A percentile compares a stretch with the other conserved stretches of the same genome.
phyloP scores from a whole-genome alignment of 2,888 invertebrate species.

The Amaurobius ferox region DNA sequence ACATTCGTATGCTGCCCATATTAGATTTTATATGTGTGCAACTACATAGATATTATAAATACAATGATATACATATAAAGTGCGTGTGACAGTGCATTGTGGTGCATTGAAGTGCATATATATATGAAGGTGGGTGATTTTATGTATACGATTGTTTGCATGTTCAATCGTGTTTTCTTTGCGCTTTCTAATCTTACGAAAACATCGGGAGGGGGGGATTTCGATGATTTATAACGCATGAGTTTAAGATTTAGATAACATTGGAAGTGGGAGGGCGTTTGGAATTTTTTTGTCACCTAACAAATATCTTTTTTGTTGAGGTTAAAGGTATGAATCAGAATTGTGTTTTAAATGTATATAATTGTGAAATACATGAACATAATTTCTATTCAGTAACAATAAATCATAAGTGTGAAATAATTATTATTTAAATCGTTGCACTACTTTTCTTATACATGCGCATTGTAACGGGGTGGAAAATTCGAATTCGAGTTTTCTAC shows the following conservation, averaged over 20 bases:
- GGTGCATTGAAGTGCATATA: not conserved
- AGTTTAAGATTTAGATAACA: constrained; percentile 67
- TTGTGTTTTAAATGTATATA: too few species aligned
- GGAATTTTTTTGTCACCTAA: constrained; percentile 37
- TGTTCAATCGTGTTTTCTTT: constrained; percentile 48
- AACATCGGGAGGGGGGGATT: constrained; percentile 47
- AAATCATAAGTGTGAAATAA: too few species aligned
- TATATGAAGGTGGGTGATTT: too few species aligned
- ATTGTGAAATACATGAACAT: too few species aligned
- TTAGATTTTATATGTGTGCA: constrained; percentile 36
- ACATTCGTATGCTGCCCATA: too few species aligned
- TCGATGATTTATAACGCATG: constrained; percentile 60
- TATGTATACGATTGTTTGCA: not conserved
- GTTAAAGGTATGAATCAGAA: not conserved
- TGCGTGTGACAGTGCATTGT: constrained; percentile 21
- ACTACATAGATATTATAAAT: not conserved
- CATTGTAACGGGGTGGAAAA: too few species aligned
- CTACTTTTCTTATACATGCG: too few species aligned
- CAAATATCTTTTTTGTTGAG: constrained; percentile 15
- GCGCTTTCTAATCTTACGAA: constrained; percentile 50
- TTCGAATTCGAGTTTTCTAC: too few species aligned
- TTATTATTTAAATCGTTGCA: too few species aligned
- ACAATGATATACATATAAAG: constrained; percentile 22
- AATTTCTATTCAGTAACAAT: too few species aligned
- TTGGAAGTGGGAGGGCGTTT: constrained; percentile 46